These are phyloP conservation scores for Metallyticus violacea DNA, from an alignment of 2,888 invertebrate genomes.

Conservation along the genomic window DNA sequence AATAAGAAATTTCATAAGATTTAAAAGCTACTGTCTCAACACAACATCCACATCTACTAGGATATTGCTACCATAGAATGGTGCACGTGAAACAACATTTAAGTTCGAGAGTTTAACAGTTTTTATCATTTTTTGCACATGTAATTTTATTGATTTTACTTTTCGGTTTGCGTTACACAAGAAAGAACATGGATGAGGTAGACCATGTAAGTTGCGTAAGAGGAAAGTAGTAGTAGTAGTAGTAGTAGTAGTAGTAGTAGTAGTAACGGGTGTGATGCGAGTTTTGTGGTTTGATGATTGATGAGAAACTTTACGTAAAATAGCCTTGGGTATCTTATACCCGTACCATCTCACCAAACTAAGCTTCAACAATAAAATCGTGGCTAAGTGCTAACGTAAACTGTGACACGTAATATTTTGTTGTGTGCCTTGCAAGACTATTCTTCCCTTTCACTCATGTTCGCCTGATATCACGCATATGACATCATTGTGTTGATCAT, in stretches of 20 bases:
- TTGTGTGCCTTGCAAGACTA: too few species aligned
- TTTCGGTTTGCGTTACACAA: too few species aligned
- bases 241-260: neutral
- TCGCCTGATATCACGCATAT: neutral
- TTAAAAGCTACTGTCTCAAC: too few species aligned
- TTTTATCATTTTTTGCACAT: too few species aligned
- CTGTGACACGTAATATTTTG: neutral
- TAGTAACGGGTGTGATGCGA: neutral
- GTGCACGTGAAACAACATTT: too few species aligned
- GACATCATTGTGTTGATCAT: neutral
- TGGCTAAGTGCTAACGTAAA: neutral
- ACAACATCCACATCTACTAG: too few species aligned
- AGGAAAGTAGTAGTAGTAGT: neutral
- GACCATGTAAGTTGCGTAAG: neutral
- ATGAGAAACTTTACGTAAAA: too few species aligned
- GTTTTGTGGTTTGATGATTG: neutral
- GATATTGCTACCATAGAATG: too few species aligned
- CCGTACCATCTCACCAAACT: neutral
- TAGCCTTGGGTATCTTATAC: neutral
- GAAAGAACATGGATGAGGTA: too few species aligned
- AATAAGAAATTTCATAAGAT: too few species aligned
- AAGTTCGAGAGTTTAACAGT: too few species aligned
- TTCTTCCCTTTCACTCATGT: conserved; percentile 12
- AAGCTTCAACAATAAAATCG: neutral
- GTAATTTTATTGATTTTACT: too few species aligned